phyloP scores from a whole-genome alignment of 1,140 invertebrate genomes.

The Hypsibius dujardini region DNA sequence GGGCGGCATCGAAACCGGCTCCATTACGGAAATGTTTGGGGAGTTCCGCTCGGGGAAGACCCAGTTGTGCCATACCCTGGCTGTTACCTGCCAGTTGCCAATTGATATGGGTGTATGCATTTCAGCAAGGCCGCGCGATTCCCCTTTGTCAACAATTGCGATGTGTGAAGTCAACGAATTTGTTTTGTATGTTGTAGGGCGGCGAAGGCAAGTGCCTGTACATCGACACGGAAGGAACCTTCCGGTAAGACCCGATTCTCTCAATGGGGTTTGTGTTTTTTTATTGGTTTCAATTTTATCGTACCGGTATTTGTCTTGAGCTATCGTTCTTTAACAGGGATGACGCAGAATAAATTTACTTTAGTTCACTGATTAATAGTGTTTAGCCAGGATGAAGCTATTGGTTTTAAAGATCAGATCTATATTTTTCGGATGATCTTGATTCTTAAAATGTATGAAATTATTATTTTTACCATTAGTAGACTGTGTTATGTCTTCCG shows the following conservation, averaged over 20 bases:
- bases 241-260: conserved; percentile 44
- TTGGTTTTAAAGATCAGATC: no score
- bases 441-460: no score
- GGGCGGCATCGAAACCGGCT: conserved; percentile 96
- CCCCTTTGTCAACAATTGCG: background rate
- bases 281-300: conserved; percentile 18
- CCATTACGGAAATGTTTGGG: conserved; percentile 98
- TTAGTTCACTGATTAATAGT: no score
- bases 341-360: conserved; percentile 1
- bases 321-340: background rate
- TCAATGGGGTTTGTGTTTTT: conserved; percentile 16
- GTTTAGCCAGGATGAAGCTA: no score
- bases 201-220: conserved; percentile 96
- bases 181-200: conserved; percentile 36
- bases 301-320: background rate
- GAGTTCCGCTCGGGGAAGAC: conserved; percentile 97
- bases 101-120: conserved; percentile 54
- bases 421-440: no score
- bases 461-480: background rate
- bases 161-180: background rate
- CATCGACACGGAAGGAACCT: conserved; percentile 94
- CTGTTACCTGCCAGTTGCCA: conserved; percentile 92
- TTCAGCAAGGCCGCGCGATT: background rate
- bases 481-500: background rate
- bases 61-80: conserved; percentile 87